These are phyloP conservation scores for Apoderus coryli DNA, from an alignment of 2,888 invertebrate genomes.

Conservation along the genomic window DNA sequence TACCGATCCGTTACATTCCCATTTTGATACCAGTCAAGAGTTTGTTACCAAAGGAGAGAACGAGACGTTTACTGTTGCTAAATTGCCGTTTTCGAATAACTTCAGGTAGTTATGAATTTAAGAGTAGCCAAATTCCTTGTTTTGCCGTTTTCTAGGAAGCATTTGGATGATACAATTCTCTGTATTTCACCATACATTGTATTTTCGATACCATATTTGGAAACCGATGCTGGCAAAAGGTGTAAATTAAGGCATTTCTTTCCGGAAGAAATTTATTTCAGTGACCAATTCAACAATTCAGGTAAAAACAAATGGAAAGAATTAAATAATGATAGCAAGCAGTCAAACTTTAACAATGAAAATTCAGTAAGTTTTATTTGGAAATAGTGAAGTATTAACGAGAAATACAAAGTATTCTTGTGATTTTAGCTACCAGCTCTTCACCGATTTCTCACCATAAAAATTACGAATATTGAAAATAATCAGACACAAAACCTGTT, in stretches of 20 bases:
- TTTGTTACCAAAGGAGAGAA: constrained; percentile 10
- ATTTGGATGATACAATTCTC: constrained; percentile 54
- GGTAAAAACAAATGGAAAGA: constrained; percentile 21
- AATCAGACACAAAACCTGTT: constrained; percentile 54
- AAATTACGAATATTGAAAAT: constrained; percentile 51
- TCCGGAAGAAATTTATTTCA: constrained; percentile 57
- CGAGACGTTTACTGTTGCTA: constrained; percentile 34
- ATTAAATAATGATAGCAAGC: constrained; percentile 14
- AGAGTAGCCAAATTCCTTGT: no score
- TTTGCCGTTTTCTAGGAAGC: no score
- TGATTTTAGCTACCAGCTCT: constrained; percentile 36
- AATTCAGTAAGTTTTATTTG: constrained; percentile 16
- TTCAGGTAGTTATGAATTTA: constrained; percentile 45
- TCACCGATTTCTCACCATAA: constrained; percentile 61
- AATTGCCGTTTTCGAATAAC: constrained; percentile 47
- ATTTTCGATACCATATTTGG: constrained; percentile 74
- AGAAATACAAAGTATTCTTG: no score
- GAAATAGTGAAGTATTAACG: constrained; percentile 3
- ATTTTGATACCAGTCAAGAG: constrained; percentile 15
- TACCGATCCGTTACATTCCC: constrained; percentile 62
- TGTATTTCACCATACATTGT: constrained; percentile 79
- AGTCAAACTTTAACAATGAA: no score
- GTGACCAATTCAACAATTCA: constrained; percentile 37
- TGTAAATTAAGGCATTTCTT: constrained; percentile 61
- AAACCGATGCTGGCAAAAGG: constrained; percentile 67